Conservation (phyloP, 2,888 invertebrate genomes). For the Protula sp. region DNA sequence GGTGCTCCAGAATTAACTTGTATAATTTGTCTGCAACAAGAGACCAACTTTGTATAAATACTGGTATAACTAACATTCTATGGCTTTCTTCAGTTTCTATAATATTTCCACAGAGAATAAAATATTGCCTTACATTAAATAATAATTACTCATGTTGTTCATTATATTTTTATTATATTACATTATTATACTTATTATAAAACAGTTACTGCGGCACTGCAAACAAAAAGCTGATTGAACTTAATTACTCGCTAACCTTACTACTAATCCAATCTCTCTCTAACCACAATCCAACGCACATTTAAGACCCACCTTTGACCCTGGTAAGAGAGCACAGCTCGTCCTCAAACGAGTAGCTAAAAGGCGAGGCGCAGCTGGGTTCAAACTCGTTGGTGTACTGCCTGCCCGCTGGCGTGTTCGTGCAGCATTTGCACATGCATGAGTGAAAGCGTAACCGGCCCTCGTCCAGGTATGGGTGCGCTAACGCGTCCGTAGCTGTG, state of each 20-base stretch:
- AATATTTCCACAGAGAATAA: neutral
- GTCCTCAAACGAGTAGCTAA: conserved; percentile 57
- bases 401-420: conserved; percentile 65
- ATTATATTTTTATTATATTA: too few relatives aligned
- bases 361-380: conserved; percentile 81
- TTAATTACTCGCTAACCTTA: too few relatives aligned
- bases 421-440: conserved; percentile 98
- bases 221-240: too few relatives aligned
- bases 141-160: too few relatives aligned
- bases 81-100: too few relatives aligned
- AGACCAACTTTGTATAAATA: too few relatives aligned
- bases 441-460: conserved; percentile 97
- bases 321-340: conserved; percentile 21
- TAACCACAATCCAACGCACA: too few relatives aligned
- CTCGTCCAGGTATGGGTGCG: conserved; percentile 96
- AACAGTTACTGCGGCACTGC: too few relatives aligned
- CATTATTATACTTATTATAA: too few relatives aligned
- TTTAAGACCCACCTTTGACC: conserved; percentile 95
- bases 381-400: conserved; percentile 83
- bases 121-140: neutral
- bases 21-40: conserved; percentile 88
- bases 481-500: conserved; percentile 87
- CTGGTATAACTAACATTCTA: too few relatives aligned
- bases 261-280: too few relatives aligned
- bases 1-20: conserved; percentile 97